Base-by-base conservation (phyloP, 2,888 invertebrate species). In the Pollenia griseotomentosa region DNA sequence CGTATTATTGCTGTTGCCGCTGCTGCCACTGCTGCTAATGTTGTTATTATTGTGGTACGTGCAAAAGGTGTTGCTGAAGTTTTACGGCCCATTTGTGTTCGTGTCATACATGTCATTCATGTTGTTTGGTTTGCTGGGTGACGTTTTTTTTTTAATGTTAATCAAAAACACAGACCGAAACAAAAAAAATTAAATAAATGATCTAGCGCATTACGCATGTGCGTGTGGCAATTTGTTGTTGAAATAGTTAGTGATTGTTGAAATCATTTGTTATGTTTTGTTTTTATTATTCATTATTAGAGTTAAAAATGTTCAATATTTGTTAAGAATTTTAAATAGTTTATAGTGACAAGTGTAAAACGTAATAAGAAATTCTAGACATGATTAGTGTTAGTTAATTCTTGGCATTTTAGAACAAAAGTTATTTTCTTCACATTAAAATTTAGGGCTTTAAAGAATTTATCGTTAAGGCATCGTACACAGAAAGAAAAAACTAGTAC, bases 71-170 rank as follows among this genome's bases (percentile, higher is more conserved):
- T 71, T 82, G 82, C 57, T 74, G 23, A 66, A 42, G 81, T 42
- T 57, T 40, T 77, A 77, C 46, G 46, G 70, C 61, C 83, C 61
- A 83, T 61, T 77, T 63, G 74, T 77, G 77, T 63, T 70, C 83
- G 59, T 74, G 83, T 83, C 83, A 83, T 40, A 77, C 77, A 83
- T 83, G 75, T 77, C 83, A 70, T 40, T 75, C 61, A 59, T 46
- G 61, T 40, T 57, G 55, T 44, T 63, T 61, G 68, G 61, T 44
- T 63, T 61, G 68, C 63, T 70, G 53, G 51, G 77, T 83, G 70
- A 77, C 19, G 44, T 77, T 83, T 70, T 81, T 77, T 83, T 63
- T 81, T 73, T 19, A 57, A 48, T 65, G 48, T n/a, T 51, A 81
- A 53, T 33, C 6, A 33, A 33, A 80, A 63, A 12, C 19, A 16